Evolutionary conservation across 1,140 invertebrate species (phyloP), one percentile per base, ranked within the genome.

Genomic region (Teleopsis dalmanni): DNA sequence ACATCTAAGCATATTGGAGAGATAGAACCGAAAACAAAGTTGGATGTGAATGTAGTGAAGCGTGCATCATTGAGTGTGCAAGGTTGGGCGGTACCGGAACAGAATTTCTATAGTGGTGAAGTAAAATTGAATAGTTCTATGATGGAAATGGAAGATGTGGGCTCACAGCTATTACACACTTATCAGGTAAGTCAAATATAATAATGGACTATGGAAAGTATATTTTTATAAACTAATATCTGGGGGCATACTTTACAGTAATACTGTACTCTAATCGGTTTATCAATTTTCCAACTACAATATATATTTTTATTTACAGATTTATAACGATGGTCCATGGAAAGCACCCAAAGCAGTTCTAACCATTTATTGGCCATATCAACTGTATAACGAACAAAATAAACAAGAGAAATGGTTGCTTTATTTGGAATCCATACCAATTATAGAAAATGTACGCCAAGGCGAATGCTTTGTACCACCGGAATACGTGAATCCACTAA

Each of bases 241-340:
- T n/a, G n/a, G n/a, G n/a, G n/a, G n/a, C n/a, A n/a, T 11, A n/a
- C 3, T n/a, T 34, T 3, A 3, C 33, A 5, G 4, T 34, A 34
- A 5, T 9, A n/a, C n/a, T n/a, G n/a, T n/a, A n/a, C n/a, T n/a
- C n/a, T n/a, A n/a, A n/a, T n/a, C n/a, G n/a, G n/a, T n/a, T n/a
- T n/a, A n/a, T n/a, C n/a, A n/a, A n/a, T n/a, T n/a, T n/a, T n/a
- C n/a, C n/a, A n/a, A n/a, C n/a, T n/a, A n/a, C n/a, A n/a, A n/a
- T n/a, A n/a, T n/a, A n/a, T n/a, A n/a, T n/a, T n/a, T n/a, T n/a
- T n/a, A n/a, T 38, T 60, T 58, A 4, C 49, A 76, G 74, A 78
- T 88, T 55, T 85, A 81, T 59, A 96, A 96, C 57, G 78, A 83
- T 53, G 93, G 94, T 2, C 87, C 91, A 0, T 94, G 88, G 80